Evolutionary conservation across 2,888 invertebrate species (phyloP).

Genomic region (Folsomia manolachei): DNA sequence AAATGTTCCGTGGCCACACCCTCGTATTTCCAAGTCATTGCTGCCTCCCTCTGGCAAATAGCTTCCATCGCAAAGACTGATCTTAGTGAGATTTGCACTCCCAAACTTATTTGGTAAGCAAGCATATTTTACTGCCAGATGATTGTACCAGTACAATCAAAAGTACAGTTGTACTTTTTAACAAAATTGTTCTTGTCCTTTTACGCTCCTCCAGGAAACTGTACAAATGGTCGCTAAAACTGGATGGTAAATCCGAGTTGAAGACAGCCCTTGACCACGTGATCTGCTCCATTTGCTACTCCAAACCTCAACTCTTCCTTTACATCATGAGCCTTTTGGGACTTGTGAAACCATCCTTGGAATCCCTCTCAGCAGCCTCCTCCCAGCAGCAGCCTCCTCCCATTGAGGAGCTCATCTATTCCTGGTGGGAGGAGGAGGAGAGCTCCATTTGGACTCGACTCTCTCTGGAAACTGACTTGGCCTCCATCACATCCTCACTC

Average conservation of each 20-base stretch:
- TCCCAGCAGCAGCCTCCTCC: no score
- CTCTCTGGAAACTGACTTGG: conserved; percentile 60
- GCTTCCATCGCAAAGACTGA: conserved; percentile 63
- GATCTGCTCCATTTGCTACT: conserved; percentile 80
- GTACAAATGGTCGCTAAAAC: conserved; percentile 71
- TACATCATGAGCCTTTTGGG: conserved; percentile 69
- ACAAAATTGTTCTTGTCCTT: no score
- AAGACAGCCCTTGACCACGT: conserved; percentile 83
- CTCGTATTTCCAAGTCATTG: conserved; percentile 57
- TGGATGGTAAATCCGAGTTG: conserved; percentile 68
- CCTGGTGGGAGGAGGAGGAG: conserved; percentile 47
- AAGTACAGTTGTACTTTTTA: neutral
- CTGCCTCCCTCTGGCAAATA: conserved; percentile 75
- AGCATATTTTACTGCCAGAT: neutral
- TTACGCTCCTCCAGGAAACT: conserved; percentile 58
- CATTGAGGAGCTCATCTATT: conserved; percentile 33
- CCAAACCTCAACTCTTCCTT: conserved; percentile 73
- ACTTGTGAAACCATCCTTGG: neutral
- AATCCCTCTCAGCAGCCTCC: no score
- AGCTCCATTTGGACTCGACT: conserved; percentile 56
- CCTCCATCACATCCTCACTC: conserved; percentile 57
- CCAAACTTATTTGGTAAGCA: conserved; percentile 69
- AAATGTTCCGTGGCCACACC: conserved; percentile 40
- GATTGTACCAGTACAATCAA: neutral
- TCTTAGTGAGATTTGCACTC: conserved; percentile 67